Evolutionary conservation across 64 coral and sea anemone species (phyloP), one percentile per base, ranked within the genome.

Genomic region (Montipora cactus): DNA sequence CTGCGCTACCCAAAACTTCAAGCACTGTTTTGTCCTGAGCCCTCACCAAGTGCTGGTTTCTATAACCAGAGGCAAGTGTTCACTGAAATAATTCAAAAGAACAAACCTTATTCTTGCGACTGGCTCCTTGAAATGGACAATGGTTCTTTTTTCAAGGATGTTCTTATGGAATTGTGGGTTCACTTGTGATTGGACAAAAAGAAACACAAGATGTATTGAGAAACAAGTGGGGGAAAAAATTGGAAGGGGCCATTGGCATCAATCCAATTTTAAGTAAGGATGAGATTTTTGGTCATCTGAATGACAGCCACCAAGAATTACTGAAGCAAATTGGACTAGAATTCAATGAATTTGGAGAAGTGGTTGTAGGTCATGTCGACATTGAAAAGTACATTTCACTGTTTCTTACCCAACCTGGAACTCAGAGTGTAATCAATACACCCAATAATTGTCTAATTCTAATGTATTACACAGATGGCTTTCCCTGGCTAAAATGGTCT

Each of bases 401-500:
- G 11, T 81, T 81, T 78, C 59, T 37, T 68, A 74, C 18, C 9
- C 79, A 49, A n/a, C n/a, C 83, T 11, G 20, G 52, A 11, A 78
- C 75, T 7, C 52, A 95, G 45, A 75, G 80, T 85, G 88, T 80
- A 50, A 61, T 90, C 6, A 66, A 47, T 19, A 85, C 28, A 19
- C 93, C 93, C 8, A 84, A 83, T 22, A 84, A 82, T 10, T 11
- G n/a, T 12, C 6, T 89, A 5, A 84, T 85, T 16, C 0, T 90
- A 15, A 90, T 51, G 58, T 50, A 90, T 55, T 95, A 84, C 50
- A 90, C 68, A 13, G 80, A 95, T 73, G 44, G 22, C 2, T 84
- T 90, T 28, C 88, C 93, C 11, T 95, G 93, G 81, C 67, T 95
- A 14, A 90, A 90, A 90, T 95, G 93, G 88, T 90, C 88, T 16